These are phyloP conservation scores for Coptodon rendalli DNA, from an alignment of 2,113 vertebrate genomes.

Conservation along the genomic window DNA sequence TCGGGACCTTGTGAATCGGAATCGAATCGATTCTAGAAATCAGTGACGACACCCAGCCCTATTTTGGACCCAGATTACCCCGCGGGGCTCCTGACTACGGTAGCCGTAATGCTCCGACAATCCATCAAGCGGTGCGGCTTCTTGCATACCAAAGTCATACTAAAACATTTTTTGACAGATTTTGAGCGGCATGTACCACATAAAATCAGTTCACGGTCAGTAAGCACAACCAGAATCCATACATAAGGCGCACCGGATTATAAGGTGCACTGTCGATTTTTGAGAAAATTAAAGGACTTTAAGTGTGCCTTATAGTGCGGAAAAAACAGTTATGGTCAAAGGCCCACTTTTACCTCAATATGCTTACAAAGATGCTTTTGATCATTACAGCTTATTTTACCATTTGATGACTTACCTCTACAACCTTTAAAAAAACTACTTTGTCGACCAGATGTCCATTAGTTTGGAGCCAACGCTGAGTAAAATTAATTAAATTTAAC, in stretches of 20 bases:
- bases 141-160: neutral
- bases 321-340: neutral
- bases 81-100: neutral
- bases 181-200: neutral
- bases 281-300: neutral
- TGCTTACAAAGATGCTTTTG: neutral
- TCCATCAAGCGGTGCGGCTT: neutral
- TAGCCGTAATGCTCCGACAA: neutral
- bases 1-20: no score
- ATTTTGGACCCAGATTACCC: neutral
- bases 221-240: neutral
- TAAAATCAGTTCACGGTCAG: neutral
- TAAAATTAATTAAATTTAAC: neutral
- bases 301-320: fast-evolving
- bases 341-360: neutral
- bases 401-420: neutral
- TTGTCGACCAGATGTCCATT: neutral
- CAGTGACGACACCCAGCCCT: neutral
- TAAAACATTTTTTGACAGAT: neutral
- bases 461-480: neutral
- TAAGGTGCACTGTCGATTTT: neutral
- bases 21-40: no score
- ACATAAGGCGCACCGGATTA: neutral
- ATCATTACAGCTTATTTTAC: neutral
- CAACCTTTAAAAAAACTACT: neutral